A percentile compares a stretch with the other conserved stretches of the same genome.
phyloP scores from a whole-genome alignment of 2,888 invertebrate species.

The Andrena dorsata region DNA sequence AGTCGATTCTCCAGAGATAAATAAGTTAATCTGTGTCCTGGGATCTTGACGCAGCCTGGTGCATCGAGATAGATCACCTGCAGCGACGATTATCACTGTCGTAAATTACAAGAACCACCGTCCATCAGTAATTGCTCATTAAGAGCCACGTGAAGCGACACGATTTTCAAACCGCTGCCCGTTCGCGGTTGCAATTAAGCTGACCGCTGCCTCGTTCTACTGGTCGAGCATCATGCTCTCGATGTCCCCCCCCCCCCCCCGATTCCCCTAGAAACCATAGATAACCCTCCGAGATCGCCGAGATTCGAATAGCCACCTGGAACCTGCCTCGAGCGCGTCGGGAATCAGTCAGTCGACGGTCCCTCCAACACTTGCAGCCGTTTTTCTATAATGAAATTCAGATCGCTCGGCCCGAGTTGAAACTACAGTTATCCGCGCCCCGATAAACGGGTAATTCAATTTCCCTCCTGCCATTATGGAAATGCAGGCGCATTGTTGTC shows the following conservation, averaged over 20 bases:
- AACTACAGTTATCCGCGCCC: conserved; percentile 19
- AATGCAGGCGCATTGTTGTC: conserved; percentile 1
- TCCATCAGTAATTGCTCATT: conserved; percentile 64
- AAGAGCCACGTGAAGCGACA: conserved; percentile 50
- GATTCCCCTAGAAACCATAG: conserved; percentile 22
- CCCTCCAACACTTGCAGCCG: neutral
- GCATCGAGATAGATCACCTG: neutral
- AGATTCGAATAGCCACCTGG: neutral
- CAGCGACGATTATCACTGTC: conserved; percentile 27
- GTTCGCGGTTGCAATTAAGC: conserved; percentile 47
- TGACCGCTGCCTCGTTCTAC: conserved; percentile 63
- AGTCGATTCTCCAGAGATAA: neutral
- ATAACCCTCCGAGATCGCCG: conserved; percentile 16
- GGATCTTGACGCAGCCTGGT: neutral
- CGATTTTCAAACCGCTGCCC: conserved; percentile 44
- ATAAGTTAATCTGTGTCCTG: neutral
- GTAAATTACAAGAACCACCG: conserved; percentile 16
- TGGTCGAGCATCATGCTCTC: conserved; percentile 51
- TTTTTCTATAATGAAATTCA: conserved; percentile 2
- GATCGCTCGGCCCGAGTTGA: neutral
- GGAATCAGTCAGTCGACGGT: neutral
- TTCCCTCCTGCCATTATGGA: neutral
- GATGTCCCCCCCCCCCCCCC: conserved; percentile 39
- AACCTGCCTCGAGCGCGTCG: neutral
- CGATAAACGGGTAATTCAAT: conserved; percentile 24